Base-by-base conservation (phyloP, 1,140 invertebrate genomes). In the Pomacea maculata region DNA sequence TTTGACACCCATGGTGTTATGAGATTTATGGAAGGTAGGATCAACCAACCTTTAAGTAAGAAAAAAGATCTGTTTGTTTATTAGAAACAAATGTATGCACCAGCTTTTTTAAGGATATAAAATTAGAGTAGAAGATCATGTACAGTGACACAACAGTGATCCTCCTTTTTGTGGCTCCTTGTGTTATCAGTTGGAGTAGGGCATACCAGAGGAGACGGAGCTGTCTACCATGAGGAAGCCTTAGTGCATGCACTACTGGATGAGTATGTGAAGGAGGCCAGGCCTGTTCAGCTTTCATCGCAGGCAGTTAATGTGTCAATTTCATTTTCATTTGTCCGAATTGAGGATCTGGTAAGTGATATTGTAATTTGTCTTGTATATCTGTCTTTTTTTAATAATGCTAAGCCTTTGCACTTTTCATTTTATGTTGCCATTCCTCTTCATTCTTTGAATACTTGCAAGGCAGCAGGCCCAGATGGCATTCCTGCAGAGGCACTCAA, bases 311-410 rank as follows among this genome's bases (percentile, higher is more conserved):
- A 76, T 29, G 82, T 83, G n/a, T 81, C 80, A 54, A 75, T 83
- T 71, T 79, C 75, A 34, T 81, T 83, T 55, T 79, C 80, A 54
- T 83, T 83, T 72, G 80, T 83, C 67, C 65, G 80, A 17, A 57
- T 83, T 3, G 82, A 83, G 29, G 82, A 81, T 70, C 55, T 83
- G 80, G 82, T 83, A 55, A 79, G 67, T 79, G 45, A 78, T 15
- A 6, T 25, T 0, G 25, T 25, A 25, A 25, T 34, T 7, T n/a
- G 64, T 65, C 61, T 17, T 25, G 29, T 75, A 21, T 54, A 25
- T 52, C 21, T 68, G 14, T 19, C 25, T 25, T 25, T 25, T 67
- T 63, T 67, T 55, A 1, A 61, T 64, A 21, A 29, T 34, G 12
- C 19, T 77, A 29, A 61, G 61, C 52, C 45, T 61, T 45, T 67